These are phyloP conservation scores for Drosophila nebulosa DNA, from an alignment of 1,140 invertebrate species.

Conservation along the genomic window DNA sequence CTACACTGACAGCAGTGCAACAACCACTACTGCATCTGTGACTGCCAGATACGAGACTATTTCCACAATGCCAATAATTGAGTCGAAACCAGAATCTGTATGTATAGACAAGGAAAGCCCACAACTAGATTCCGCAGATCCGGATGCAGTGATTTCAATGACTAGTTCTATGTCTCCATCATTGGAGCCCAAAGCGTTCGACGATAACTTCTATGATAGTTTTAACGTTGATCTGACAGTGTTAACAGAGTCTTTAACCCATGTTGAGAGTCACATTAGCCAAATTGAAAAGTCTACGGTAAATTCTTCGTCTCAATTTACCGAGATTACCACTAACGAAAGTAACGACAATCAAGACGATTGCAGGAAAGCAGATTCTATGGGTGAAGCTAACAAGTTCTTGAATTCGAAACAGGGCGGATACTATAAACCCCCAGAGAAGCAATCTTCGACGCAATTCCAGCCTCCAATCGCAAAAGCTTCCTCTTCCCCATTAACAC, in stretches of 20 bases:
- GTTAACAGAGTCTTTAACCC: slow-evolving; percentile 46
- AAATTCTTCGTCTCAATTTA: slow-evolving; percentile 1
- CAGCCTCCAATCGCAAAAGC: not conserved
- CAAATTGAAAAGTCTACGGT: not conserved
- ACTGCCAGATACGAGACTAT: not conserved
- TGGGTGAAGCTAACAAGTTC: not conserved
- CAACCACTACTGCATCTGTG: not conserved
- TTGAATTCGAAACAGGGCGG: slow-evolving; percentile 9
- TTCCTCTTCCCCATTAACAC: not conserved
- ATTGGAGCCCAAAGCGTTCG: slow-evolving; percentile 29
- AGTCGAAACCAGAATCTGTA: not conserved
- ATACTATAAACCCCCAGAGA: slow-evolving; percentile 40
- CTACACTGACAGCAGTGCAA: not conserved
- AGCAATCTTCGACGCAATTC: not conserved
- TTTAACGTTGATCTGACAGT: slow-evolving; percentile 68
- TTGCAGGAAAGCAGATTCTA: not conserved
- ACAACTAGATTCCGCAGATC: not conserved
- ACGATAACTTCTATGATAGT: slow-evolving; percentile 75
- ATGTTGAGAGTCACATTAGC: slow-evolving; percentile 12
- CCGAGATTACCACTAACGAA: not conserved
- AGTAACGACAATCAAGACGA: not conserved
- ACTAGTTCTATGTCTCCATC: not conserved
- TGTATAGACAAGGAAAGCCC: not conserved
- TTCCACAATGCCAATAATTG: not conserved
- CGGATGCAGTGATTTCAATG: not conserved